Evolutionary conservation across 53 echinoderm and acorn worm genomes (phyloP), one percentile per base, ranked within the genome.

Genomic region (Astropecten irregularis): DNA sequence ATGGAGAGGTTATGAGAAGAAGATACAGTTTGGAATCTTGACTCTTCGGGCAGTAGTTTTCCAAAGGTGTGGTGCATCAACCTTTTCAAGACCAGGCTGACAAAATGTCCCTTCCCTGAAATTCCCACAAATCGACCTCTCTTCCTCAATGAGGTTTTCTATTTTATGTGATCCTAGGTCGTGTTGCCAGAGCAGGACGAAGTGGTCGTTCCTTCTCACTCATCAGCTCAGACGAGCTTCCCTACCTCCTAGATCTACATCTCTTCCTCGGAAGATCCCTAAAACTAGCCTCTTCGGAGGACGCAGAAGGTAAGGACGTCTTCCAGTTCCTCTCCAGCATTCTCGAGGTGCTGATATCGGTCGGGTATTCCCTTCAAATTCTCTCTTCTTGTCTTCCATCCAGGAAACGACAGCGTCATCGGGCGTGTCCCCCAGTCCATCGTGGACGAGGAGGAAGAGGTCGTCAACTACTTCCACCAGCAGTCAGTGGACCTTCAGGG

Each of bases 161-260:
- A n/a, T n/a, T n/a, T n/a, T n/a, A n/a, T n/a, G n/a, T 68, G 23
- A 76, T 54, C 35, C 3, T 64, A 97, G 99, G 99, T 88, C 94
- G 99, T 66, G 99, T 97, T 13, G 99, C 99, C 8, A 88, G 99
- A 38, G 99, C 99, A 26, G 99, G 99, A 4, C 90, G 99, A 15
- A 88, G 69, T 30, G 99, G 99, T 51, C 86, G 85, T 37, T 94
- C 99, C 0, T 95, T 88, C 86, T 94, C 99, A 8, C 37, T 97
- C 13, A 77, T 97, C 33, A 72, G 83, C 26, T 91, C 99, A 4
- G 99, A 97, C 77, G 99, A 97, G 70, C 49, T 97, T 2, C 73
- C 99, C 0, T 92, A 97, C 81, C 59, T 97, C 2, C 61, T 92
- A 16, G 99, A 97, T 51, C 88, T 97, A n/a, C 92, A 94, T 35